Evolutionary conservation across 1,140 invertebrate species (phyloP).

Genomic region (Aphaenogaster rudis): DNA sequence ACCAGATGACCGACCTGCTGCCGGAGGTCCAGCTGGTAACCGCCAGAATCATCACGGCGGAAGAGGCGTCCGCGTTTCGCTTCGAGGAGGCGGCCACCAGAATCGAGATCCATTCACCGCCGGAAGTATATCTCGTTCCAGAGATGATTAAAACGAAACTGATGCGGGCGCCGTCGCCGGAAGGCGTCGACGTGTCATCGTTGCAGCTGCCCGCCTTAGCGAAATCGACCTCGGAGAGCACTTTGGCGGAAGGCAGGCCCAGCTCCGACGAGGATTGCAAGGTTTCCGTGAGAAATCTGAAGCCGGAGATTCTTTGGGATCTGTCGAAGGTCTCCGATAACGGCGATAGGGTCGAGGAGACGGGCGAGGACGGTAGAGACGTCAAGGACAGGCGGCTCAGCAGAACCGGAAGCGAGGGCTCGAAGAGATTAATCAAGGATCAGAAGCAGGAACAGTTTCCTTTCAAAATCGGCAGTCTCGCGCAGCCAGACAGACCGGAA

Average conservation of each 20-base stretch:
- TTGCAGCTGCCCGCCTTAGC: slow-evolving; percentile 71
- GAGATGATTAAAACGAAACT: slow-evolving; percentile 52
- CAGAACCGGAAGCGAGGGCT: slow-evolving; percentile 73
- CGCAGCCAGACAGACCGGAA: slow-evolving; percentile 64
- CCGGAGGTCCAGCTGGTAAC: slow-evolving; percentile 79
- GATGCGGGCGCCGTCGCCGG: slow-evolving; percentile 61
- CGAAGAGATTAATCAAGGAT: slow-evolving; percentile 55
- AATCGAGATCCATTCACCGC: slow-evolving; percentile 66
- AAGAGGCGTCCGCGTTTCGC: slow-evolving; percentile 71
- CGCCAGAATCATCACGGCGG: slow-evolving; percentile 79
- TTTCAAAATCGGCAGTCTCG: slow-evolving; percentile 62
- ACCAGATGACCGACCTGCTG: slow-evolving; percentile 41
- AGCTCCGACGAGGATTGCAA: slow-evolving; percentile 50
- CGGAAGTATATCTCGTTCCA: slow-evolving; percentile 37
- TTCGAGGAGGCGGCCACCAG: slow-evolving; percentile 56
- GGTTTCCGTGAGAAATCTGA: slow-evolving; percentile 82
- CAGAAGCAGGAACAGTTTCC: slow-evolving; percentile 21
- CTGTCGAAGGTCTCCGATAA: slow-evolving; percentile 79
- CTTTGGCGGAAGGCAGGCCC: slow-evolving; percentile 51
- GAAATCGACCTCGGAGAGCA: slow-evolving; percentile 82
- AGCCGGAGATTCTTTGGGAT: slow-evolving; percentile 82
- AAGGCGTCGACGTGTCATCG: slow-evolving; percentile 51
- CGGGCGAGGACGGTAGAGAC: slow-evolving; percentile 17
- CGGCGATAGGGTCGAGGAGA: slow-evolving; percentile 14
- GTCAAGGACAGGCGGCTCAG: slow-evolving; percentile 60